Base-by-base conservation (phyloP, 2,888 invertebrate genomes). In the Idaea straminata region DNA sequence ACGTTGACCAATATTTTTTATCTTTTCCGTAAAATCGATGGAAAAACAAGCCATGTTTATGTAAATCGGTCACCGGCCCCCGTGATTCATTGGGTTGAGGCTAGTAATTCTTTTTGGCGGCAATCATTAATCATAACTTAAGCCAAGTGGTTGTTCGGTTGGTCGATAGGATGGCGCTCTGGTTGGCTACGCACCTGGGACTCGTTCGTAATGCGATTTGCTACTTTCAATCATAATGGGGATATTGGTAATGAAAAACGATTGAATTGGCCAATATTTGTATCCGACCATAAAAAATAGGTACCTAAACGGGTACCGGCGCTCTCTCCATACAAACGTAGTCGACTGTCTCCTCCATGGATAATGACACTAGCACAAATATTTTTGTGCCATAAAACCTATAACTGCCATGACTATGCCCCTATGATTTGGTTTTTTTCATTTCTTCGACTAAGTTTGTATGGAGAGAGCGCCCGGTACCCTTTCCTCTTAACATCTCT, bases 111-210 rank as follows among this genome's bases (percentile, higher is more conserved):
- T 82, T 81, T 79, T 74, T 69, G 78, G 76, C 76, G 74, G 64
- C 72, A 71, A 69, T 72, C 82, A 81, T 83, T 78, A 81, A 83
- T 83, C 83, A 83, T 77, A 72, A 62, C 67, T 61, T 72, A 71
- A 74, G 72, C 73, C 69, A 67, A 67, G 64, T 71, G 57, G 66
- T 69, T 66, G 59, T 10, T 16, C 34, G 59, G 34, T 25, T 25
- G 34, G 5, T 34, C 59, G 47, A 47, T 47, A 47, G 47, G 69
- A 64, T 66, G 65, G 67, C 65, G 72, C 67, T 25, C 25, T 73
- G 69, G 69, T 72, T 72, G 65, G 61, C 57, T 38, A 59, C 67
- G 62, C 74, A 76, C 69, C 73, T 76, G 76, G 61, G 67, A 38
- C 68, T 62, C 62, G 61, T 67, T 69, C 67, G 64, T 67, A 59